Conservation (phyloP, 2,797 vertebrate species). For the Halcyon leucocephala region DNA sequence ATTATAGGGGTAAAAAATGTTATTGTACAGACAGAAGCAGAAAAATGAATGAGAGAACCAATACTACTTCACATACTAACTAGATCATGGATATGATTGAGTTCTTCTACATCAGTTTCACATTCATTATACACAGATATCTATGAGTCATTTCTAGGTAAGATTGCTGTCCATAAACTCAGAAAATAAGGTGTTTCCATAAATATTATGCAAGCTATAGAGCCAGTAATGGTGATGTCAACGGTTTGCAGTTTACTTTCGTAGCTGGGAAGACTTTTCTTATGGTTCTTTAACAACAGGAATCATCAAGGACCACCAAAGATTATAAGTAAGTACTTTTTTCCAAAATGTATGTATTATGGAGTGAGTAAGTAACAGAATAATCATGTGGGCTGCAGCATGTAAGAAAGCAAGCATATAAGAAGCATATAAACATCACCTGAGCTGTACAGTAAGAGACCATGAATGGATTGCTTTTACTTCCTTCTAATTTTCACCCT, state of each 20-base stretch:
- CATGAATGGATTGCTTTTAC: not conserved
- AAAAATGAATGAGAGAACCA: not conserved
- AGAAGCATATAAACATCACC: not conserved
- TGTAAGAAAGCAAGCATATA: not conserved
- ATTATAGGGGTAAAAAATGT: not conserved
- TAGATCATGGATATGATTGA: not conserved
- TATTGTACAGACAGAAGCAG: not conserved
- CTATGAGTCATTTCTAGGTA: not conserved
- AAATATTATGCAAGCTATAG: not conserved
- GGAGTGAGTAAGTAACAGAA: not conserved
- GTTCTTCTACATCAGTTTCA: not conserved
- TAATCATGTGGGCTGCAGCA: not conserved
- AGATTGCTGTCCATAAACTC: not conserved
- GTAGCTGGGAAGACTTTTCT: not conserved
- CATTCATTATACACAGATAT: not conserved
- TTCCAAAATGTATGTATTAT: not conserved
- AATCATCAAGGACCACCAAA: not conserved
- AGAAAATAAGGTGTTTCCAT: not conserved
- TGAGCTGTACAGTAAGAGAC: not conserved
- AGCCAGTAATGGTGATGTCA: not conserved
- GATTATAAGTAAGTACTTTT: not conserved
- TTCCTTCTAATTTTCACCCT: not conserved
- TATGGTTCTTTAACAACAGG: not conserved
- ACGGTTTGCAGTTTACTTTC: not conserved
- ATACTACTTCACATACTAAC: not conserved